These are phyloP conservation scores for Trogon surrucura DNA, from an alignment of 2,113 vertebrate genomes.

Conservation along the genomic window DNA sequence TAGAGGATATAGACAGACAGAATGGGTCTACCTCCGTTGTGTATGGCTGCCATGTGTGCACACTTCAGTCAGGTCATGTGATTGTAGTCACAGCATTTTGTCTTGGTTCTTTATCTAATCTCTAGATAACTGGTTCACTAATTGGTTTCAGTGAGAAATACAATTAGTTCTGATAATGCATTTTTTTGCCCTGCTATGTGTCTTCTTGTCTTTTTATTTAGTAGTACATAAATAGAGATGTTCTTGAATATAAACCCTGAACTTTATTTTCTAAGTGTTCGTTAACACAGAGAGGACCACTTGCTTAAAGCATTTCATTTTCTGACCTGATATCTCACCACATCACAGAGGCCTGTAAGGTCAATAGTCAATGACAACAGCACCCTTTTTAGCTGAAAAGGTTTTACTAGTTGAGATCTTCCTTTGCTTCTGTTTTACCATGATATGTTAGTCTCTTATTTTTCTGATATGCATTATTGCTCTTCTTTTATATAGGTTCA, in stretches of 20 bases:
- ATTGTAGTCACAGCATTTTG: not conserved
- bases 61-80: not conserved
- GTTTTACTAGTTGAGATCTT: not conserved
- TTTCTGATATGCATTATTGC: not conserved
- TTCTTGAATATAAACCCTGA: not conserved
- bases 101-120: not conserved
- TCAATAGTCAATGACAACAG: not conserved
- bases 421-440: not conserved
- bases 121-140: not conserved
- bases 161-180: not conserved
- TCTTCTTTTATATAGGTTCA: not conserved
- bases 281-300: not conserved
- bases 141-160: not conserved
- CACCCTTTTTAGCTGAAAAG: not conserved
- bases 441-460: not conserved
- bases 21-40: not conserved
- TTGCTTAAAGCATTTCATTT: not conserved
- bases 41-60: not conserved
- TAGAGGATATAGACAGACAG: rapidly evolving
- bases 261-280: not conserved
- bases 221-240: not conserved
- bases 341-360: not conserved
- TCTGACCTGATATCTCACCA: not conserved
- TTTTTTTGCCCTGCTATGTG: not conserved
- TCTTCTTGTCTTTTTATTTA: not conserved